These are phyloP conservation scores for Ctenochaetus hawaiiensis DNA, from an alignment of 2,797 vertebrate species.

Conservation along the genomic window DNA sequence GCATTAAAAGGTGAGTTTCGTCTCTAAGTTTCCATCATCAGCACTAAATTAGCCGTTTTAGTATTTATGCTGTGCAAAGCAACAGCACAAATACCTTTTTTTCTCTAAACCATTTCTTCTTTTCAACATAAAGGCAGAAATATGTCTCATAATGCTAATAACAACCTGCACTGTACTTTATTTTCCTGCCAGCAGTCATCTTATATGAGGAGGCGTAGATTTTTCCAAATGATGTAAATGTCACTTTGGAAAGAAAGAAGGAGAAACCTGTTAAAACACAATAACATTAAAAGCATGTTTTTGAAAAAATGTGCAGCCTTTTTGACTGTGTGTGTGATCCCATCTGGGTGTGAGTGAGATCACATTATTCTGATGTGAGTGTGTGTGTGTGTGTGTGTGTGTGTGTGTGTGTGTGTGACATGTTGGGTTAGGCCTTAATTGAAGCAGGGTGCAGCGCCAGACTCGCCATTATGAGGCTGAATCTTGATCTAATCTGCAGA, in stretches of 20 bases:
- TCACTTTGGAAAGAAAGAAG: constrained; percentile 28
- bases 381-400: constrained; percentile 56
- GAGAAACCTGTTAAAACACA: constrained; percentile 36
- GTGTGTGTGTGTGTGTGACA: constrained; percentile 56
- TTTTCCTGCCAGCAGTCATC: constrained; percentile 25
- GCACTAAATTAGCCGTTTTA: no score
- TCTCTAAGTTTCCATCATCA: no score
- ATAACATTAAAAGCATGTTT: constrained; percentile 13
- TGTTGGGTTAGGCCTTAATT: constrained; percentile 49
- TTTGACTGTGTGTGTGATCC: constrained; percentile 28
- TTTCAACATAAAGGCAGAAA: constrained; percentile 29
- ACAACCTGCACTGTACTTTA: constrained; percentile 28
- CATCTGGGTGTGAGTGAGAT: constrained; percentile 60
- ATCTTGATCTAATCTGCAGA: constrained; percentile 75
- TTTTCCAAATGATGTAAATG: constrained; percentile 65
- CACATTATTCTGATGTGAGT: constrained; percentile 49
- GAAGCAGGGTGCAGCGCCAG: constrained; percentile 74
- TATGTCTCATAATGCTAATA: constrained; percentile 23
- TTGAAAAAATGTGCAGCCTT: background rate
- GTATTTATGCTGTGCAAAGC: no score
- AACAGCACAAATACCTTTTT: background rate
- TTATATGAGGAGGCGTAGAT: background rate
- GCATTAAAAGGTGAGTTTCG: no score
- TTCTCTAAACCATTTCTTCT: constrained; percentile 10
- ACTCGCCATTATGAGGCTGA: constrained; percentile 73